Base-by-base conservation (phyloP, 92 coral and sea anemone species). In the Pocillopora grandis region DNA sequence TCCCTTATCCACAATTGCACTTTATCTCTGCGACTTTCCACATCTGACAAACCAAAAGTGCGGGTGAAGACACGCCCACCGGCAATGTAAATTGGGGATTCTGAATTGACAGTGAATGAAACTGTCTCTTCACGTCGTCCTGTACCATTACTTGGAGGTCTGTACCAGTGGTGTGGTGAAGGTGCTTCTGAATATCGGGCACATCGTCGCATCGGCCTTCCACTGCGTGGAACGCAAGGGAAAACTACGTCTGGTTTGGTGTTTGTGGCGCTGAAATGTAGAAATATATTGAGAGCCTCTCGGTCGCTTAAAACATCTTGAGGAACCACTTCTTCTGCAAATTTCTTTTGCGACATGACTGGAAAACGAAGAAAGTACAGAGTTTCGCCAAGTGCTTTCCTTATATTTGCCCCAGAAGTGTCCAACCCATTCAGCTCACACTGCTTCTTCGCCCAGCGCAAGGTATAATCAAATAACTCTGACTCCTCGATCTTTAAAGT, bases 321-420 rank as follows among this genome's bases (percentile, higher is more conserved):
- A 3, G 92, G 85, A 11, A 90, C 90, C 68, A 93, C 96, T 20
- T 71, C 31, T 37, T 93, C 92, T 17, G 96, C 96, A 76, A 93
- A 90, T 37, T 90, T 85, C 62, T 78, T 84, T 66, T 88, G 90
- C 14, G 90, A 78, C 96, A 93, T 93, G 11, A 85, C 90, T 35
- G 91, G 92, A 23, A 93, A 93, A 7, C 96, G 92, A 31, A 93
- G 84, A 27, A 35, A 84, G 2, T 76, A 79, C 2, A 93, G 67
- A 7, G 96, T 90, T 69, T 88, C 94, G 1, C 92, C 94, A 72
- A 93, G 67, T n/a, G 73, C 75, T 19, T 70, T 61, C 31, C 96
- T 66, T 66, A 87, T 76, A 67, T 85, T 93, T 21, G 78, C 69
- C 20, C 90, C 94, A 36, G 92, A 87, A 12, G 75, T 56, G 17